These are phyloP conservation scores for Xanthostigma xanthostigma DNA, from an alignment of 2,888 invertebrate genomes.

Conservation along the genomic window DNA sequence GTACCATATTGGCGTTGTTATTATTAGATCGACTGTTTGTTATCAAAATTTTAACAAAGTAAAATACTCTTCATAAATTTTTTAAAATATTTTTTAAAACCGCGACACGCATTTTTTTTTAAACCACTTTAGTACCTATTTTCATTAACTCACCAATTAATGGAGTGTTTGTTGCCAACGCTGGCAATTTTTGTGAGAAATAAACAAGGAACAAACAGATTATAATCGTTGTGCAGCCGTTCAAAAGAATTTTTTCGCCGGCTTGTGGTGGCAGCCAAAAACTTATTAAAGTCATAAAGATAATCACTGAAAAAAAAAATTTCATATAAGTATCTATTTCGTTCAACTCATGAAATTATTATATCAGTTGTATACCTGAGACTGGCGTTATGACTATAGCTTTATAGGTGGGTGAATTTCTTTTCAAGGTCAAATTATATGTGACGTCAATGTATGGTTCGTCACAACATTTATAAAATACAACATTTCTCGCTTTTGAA, in stretches of 20 bases:
- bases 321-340: neutral
- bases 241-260: conserved; percentile 47
- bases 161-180: conserved; percentile 37
- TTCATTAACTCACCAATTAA: conserved; percentile 32
- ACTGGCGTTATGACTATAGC: conserved; percentile 48
- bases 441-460: conserved; percentile 39
- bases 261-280: conserved; percentile 53
- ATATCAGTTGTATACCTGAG: conserved; percentile 25
- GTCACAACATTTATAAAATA: conserved; percentile 35
- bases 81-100: neutral
- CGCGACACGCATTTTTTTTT: neutral
- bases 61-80: no score
- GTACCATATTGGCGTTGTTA: no score
- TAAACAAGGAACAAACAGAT: conserved; percentile 46
- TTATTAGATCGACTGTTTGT: no score
- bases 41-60: no score
- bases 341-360: neutral
- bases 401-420: conserved; percentile 43
- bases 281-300: conserved; percentile 39
- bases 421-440: conserved; percentile 33
- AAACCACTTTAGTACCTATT: neutral
- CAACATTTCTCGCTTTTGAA: conserved; percentile 24
- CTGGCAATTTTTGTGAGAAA: conserved; percentile 41
- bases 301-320: conserved; percentile 32
- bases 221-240: conserved; percentile 40